Evolutionary conservation across 1,140 invertebrate species (phyloP).

Genomic region (Bombus sylvicola): DNA sequence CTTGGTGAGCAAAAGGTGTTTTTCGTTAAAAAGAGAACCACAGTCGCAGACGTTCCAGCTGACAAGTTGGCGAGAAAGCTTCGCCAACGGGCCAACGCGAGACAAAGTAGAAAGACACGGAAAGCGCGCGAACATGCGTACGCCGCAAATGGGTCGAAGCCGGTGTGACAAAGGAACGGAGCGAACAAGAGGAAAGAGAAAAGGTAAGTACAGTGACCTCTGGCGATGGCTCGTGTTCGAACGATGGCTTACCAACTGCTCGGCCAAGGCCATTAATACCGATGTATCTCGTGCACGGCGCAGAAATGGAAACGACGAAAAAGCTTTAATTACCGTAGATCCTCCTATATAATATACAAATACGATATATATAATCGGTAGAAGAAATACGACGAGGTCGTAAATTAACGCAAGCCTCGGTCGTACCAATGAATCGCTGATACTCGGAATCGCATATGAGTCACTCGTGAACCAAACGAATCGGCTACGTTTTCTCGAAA

Average conservation of each 20-base stretch:
- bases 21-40: not conserved
- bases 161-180: conserved; percentile 48
- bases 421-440: too few species aligned
- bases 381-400: not conserved
- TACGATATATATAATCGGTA: not conserved
- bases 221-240: conserved; percentile 63
- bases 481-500: too few species aligned
- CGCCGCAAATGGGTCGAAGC: conserved; percentile 40
- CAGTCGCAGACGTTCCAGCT: not conserved
- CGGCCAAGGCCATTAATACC: conserved; percentile 75
- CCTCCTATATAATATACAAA: not conserved
- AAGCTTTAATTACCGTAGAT: conserved; percentile 3
- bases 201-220: conserved; percentile 71
- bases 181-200: conserved; percentile 35
- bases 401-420: too few species aligned
- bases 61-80: not conserved
- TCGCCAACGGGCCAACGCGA: not conserved
- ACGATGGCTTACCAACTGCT: conserved; percentile 73
- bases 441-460: too few species aligned
- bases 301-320: conserved; percentile 1
- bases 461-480: too few species aligned
- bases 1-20: not conserved
- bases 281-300: conserved; percentile 37
- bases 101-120: not conserved
- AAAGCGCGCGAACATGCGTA: conserved; percentile 5